Base-by-base conservation (phyloP, 2,113 vertebrate genomes). In the Pseudopodoces humilis region DNA sequence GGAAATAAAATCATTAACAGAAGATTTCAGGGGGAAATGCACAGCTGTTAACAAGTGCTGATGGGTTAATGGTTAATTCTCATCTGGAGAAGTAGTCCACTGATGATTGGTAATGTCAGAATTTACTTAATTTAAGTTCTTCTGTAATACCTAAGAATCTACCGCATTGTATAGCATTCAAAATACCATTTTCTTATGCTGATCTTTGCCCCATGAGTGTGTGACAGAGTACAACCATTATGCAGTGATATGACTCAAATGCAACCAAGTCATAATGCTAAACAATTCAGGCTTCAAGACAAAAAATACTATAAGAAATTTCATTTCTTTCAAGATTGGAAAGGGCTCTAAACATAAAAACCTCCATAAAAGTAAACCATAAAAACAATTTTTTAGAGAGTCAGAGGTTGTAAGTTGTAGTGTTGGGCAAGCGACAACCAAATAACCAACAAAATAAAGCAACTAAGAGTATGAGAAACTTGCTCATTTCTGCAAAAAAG, bases 341-440 rank as follows among this genome's bases (percentile, higher is more conserved):
- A 94, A 95, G 90, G 58, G 49, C 14, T 88, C 23, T 86, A 91
- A 92, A 85, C 83, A 79, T 35, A 97, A 94, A 91, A 81, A 27
- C 22, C 16, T 62, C 28, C 28, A 69, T 70, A 90, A 94, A 96
- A 90, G 46, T 75, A 92, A 95, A 70, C 24, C n/a, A 83, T 77
- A 69, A 91, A 89, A 94, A 33, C 43, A 91, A 69, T 92, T 76
- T 94, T 95, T 92, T 75, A 70, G 15, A 55, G 55, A 94, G 35
- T 76, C 72, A 88, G 46, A 88, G 69, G 49, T 92, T 90, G 56
- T 27, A 31, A 6, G 4, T 13, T 60, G 41, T 13, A 81, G 28
- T 10, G 53, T 19, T 69, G 60, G 44, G 37, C 47, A 75, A 86
- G 46, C 0, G 0, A 44, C 47, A 81, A 78, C 59, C 22, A 83